Conservation (phyloP, 2,113 vertebrate species). For the Ictalurus furcatus region DNA sequence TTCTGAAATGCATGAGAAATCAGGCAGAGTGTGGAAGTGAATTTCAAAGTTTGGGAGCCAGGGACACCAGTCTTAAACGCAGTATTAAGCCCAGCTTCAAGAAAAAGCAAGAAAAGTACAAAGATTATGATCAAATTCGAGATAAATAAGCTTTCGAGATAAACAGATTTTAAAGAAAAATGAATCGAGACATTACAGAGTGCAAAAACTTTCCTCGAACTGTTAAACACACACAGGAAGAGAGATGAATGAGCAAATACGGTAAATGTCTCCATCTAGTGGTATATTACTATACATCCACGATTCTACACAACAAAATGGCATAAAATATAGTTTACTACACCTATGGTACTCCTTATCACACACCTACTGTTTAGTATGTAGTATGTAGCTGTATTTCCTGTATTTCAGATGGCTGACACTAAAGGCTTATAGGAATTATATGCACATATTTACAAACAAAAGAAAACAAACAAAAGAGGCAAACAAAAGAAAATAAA, state of each 20-base stretch:
- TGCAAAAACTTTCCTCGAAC: background rate
- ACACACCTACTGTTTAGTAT: background rate
- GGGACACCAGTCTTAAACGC: background rate
- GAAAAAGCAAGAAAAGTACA: background rate
- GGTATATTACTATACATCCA: background rate
- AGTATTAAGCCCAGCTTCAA: background rate
- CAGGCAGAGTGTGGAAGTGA: background rate
- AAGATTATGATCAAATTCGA: background rate
- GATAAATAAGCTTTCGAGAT: background rate
- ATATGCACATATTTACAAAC: background rate
- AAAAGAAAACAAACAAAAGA: background rate
- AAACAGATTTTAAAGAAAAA: background rate
- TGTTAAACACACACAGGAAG: background rate
- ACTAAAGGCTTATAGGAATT: background rate
- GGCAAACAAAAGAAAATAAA: no score
- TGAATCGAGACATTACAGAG: background rate
- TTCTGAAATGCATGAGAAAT: background rate
- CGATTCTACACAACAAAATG: background rate
- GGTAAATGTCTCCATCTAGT: conserved; percentile 26
- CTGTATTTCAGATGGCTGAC: no score
- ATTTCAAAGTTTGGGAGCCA: background rate
- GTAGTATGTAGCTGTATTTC: background rate
- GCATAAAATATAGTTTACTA: background rate
- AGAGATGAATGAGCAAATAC: background rate
- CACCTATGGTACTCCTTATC: background rate